Conservation (phyloP, 2,113 vertebrate genomes). For the Notothenia coriiceps region DNA sequence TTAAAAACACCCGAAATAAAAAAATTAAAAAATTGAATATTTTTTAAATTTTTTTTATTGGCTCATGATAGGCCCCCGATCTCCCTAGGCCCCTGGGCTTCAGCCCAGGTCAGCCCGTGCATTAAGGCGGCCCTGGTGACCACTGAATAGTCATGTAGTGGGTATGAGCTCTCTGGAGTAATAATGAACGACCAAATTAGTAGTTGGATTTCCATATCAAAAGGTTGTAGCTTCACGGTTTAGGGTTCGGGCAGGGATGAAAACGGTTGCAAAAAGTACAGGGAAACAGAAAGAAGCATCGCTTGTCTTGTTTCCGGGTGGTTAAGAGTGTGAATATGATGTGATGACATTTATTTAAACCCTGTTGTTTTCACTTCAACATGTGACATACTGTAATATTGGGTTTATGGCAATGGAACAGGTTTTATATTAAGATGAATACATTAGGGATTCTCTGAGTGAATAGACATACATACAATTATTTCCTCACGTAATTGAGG, state of each 20-base stretch:
- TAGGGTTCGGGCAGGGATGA: constrained; percentile 14
- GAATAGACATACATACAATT: not conserved
- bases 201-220: constrained; percentile 70
- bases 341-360: constrained; percentile 15
- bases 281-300: not conserved
- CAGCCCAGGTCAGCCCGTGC: too few species aligned
- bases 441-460: not conserved
- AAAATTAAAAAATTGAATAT: too few species aligned
- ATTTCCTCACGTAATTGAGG: not conserved
- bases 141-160: constrained; percentile 46
- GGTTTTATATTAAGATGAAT: constrained; percentile 35
- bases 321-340: constrained; percentile 1
- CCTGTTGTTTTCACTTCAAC: constrained; percentile 15
- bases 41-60: too few species aligned
- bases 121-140: too few species aligned
- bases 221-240: constrained; percentile 31
- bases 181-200: constrained; percentile 62
- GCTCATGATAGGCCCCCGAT: too few species aligned
- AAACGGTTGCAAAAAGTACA: not conserved
- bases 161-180: constrained; percentile 46
- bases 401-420: constrained; percentile 32
- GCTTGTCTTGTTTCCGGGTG: too few species aligned
- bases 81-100: too few species aligned
- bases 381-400: constrained; percentile 38
- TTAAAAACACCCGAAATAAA: too few species aligned